Evolutionary conservation across 2,113 vertebrate genomes (phyloP).

Genomic region (Caloenas nicobarica): DNA sequence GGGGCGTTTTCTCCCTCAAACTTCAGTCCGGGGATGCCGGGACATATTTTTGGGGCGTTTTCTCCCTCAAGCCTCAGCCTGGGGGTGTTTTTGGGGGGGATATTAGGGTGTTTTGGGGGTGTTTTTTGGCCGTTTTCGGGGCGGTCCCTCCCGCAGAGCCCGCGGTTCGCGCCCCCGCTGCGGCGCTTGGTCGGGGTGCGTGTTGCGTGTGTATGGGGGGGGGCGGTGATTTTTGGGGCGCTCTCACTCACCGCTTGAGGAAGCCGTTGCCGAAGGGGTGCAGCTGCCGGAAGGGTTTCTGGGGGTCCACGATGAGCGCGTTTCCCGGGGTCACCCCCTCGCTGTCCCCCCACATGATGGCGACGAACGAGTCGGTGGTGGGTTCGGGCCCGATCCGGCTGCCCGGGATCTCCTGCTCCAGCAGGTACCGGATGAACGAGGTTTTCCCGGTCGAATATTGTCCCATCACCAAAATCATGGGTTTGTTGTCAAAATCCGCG

Average conservation of each 20-base stretch:
- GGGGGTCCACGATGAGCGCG: conserved; percentile 90
- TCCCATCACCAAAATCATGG: conserved; percentile 93
- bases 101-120: too few species aligned
- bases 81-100: too few species aligned
- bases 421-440: conserved; percentile 91
- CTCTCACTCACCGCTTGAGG: conserved; percentile 86
- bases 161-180: too few species aligned
- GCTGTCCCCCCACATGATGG: conserved; percentile 89
- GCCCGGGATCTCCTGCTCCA: conserved; percentile 93
- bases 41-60: too few species aligned
- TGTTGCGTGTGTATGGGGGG: too few species aligned
- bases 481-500: conserved; percentile 92
- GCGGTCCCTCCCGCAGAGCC: too few species aligned
- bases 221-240: too few species aligned
- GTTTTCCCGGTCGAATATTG: conserved; percentile 96
- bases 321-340: conserved; percentile 88
- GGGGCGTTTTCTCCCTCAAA: too few species aligned
- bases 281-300: conserved; percentile 94
- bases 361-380: conserved; percentile 93
- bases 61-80: too few species aligned
- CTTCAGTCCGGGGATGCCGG: too few species aligned
- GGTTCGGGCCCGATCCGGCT: conserved; percentile 91
- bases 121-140: too few species aligned
- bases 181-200: too few species aligned
- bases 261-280: conserved; percentile 93